phyloP scores from a whole-genome alignment of 2,888 invertebrate species.

The Ophioninae sp. region DNA sequence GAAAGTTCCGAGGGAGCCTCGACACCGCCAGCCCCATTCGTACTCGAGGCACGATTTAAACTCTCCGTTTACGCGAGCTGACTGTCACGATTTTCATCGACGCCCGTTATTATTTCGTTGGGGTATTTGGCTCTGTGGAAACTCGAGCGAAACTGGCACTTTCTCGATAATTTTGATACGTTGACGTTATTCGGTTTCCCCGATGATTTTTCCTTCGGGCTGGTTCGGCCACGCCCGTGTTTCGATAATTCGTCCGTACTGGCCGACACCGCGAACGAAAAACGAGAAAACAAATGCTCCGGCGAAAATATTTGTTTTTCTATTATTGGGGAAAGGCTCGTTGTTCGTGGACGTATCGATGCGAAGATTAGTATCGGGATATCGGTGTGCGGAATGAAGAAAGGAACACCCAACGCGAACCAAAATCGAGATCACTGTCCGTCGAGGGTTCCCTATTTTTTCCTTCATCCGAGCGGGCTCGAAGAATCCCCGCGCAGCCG shows the following conservation, averaged over 20 bases:
- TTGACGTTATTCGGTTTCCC: no score
- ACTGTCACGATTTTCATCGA: no score
- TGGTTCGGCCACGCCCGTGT: no score
- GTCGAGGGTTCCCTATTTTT: conserved; percentile 16
- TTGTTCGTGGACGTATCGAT: conserved; percentile 18
- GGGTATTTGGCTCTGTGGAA: no score
- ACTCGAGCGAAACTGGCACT: no score
- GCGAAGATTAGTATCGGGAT: neutral
- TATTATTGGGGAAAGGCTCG: neutral
- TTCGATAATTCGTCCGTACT: no score
- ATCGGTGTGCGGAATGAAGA: neutral
- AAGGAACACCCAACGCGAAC: conserved; percentile 10
- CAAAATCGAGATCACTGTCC: conserved; percentile 10
- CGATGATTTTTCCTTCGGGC: no score
- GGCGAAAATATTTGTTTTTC: neutral
- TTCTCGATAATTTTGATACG: no score
- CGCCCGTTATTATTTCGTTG: no score
- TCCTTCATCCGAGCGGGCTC: conserved; percentile 19
- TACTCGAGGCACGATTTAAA: no score
- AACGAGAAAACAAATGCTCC: neutral
- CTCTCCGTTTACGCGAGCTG: no score
- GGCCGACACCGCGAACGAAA: no score
- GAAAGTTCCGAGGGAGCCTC: conserved; percentile 16
- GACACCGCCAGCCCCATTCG: neutral
- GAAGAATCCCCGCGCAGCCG: conserved; percentile 26